These are phyloP conservation scores for Hirtodrosophila alboralis DNA, from an alignment of 2,888 invertebrate genomes.

Conservation along the genomic window DNA sequence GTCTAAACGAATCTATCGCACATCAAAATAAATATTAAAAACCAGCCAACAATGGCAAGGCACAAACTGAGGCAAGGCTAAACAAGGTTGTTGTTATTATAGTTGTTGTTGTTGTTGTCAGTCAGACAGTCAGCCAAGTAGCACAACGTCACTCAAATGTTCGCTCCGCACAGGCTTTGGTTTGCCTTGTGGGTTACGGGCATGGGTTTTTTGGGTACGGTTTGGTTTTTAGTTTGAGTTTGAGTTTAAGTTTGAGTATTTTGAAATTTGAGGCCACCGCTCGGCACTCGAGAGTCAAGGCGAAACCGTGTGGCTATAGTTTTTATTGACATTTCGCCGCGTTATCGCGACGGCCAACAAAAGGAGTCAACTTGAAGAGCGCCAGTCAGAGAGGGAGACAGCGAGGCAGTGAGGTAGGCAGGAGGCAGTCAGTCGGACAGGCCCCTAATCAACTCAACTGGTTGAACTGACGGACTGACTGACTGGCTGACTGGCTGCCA, in stretches of 20 bases:
- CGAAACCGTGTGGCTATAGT: constrained; percentile 66
- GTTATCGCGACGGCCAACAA: constrained; percentile 76
- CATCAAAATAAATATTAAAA: constrained; percentile 81
- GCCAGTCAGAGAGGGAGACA: constrained; percentile 35
- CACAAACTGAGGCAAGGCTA: constrained; percentile 56
- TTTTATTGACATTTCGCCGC: constrained; percentile 79
- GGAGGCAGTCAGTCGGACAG: constrained; percentile 50
- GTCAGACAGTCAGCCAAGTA: constrained; percentile 54
- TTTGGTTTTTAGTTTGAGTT: constrained; percentile 14
- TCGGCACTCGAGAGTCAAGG: constrained; percentile 70
- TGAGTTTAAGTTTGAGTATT: constrained; percentile 38
- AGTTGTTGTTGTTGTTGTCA: constrained; percentile 44
- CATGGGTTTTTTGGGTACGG: constrained; percentile 4
- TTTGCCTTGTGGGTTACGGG: constrained; percentile 1
- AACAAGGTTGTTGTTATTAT: constrained; percentile 42
- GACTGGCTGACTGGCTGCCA: constrained; percentile 28
- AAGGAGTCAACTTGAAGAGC: constrained; percentile 76
- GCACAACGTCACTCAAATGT: constrained; percentile 77
- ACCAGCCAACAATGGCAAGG: constrained; percentile 47
- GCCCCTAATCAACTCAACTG: constrained; percentile 75
- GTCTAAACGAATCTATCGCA: constrained; percentile 82
- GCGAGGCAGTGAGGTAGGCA: constrained; percentile 36
- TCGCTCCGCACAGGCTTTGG: constrained; percentile 51
- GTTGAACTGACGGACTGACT: constrained; percentile 39
- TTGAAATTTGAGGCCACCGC: constrained; percentile 75